Conservation (phyloP, 2,888 invertebrate species). For the Lycia hirtaria region DNA sequence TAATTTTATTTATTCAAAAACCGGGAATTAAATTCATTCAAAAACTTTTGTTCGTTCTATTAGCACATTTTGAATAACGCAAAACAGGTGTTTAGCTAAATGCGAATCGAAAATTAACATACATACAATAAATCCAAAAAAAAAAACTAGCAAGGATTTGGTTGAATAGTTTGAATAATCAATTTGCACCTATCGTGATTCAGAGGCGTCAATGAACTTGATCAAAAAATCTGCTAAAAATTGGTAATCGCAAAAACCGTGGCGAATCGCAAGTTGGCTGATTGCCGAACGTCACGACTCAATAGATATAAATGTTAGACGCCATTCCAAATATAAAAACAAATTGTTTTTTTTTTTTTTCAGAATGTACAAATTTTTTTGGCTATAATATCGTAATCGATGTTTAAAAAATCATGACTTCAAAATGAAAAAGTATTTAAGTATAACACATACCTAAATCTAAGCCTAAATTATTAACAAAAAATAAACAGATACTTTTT, state of each 20-base stretch:
- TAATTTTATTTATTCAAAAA: too few relatives aligned
- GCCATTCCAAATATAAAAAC: conserved; percentile 6
- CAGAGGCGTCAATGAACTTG: conserved; percentile 35
- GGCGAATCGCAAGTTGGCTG: conserved; percentile 24
- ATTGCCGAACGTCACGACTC: conserved; percentile 16
- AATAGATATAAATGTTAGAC: conserved; percentile 1
- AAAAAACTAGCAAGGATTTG: conserved; percentile 16
- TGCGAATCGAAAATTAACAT: conserved; percentile 4
- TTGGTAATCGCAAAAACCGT: conserved; percentile 26
- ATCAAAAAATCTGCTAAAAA: conserved; percentile 31
- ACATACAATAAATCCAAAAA: conserved; percentile 13
- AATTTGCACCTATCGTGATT: conserved; percentile 34
- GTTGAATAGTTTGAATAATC: conserved; percentile 33
- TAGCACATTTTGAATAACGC: too few relatives aligned
- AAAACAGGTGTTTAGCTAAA: background rate
- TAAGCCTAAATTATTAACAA: too few relatives aligned
- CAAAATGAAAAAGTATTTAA: background rate
- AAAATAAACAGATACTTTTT: too few relatives aligned
- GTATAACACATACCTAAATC: too few relatives aligned
- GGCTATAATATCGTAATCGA: background rate
- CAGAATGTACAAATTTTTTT: conserved; percentile 7
- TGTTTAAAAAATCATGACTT: background rate
- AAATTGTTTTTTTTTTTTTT: conserved; percentile 2
- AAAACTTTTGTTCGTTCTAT: too few relatives aligned
- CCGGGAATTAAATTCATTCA: too few relatives aligned